Evolutionary conservation across 2,888 invertebrate species (phyloP).

Genomic region (Drosophila prostipennis): DNA sequence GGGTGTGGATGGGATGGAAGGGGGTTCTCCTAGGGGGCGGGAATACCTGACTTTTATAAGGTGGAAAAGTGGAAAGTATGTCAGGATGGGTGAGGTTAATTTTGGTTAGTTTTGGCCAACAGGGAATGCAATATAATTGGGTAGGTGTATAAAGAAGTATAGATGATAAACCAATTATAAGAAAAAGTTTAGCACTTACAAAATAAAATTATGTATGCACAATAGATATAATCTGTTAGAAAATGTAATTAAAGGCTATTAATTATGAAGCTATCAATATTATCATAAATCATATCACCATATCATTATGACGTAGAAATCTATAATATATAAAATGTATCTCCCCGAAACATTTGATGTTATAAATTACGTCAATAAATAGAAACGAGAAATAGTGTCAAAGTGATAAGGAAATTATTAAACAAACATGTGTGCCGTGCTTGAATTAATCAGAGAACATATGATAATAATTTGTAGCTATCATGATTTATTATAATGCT

Average conservation of each 20-base stretch:
- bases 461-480: conserved; percentile 5
- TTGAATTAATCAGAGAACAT: conserved; percentile 22
- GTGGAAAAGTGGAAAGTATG: conserved; percentile 23
- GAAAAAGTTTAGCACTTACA: no score
- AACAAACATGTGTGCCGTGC: conserved; percentile 17
- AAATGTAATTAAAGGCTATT: neutral
- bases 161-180: neutral
- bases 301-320: neutral
- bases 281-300: neutral
- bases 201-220: no score
- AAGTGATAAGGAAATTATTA: conserved; percentile 15
- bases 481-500: conserved; percentile 21
- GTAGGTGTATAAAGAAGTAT: neutral
- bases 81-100: conserved; percentile 14
- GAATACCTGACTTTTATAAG: conserved; percentile 12
- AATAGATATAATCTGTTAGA: neutral
- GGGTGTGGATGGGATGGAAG: neutral
- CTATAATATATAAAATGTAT: neutral
- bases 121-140: neutral
- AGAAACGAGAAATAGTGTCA: neutral
- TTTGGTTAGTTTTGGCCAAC: conserved; percentile 18
- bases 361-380: conserved; percentile 11
- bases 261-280: neutral
- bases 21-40: neutral
- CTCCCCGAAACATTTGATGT: neutral